These are phyloP conservation scores for Drosophila setosimentum DNA, from an alignment of 2,888 invertebrate species.

Conservation along the genomic window DNA sequence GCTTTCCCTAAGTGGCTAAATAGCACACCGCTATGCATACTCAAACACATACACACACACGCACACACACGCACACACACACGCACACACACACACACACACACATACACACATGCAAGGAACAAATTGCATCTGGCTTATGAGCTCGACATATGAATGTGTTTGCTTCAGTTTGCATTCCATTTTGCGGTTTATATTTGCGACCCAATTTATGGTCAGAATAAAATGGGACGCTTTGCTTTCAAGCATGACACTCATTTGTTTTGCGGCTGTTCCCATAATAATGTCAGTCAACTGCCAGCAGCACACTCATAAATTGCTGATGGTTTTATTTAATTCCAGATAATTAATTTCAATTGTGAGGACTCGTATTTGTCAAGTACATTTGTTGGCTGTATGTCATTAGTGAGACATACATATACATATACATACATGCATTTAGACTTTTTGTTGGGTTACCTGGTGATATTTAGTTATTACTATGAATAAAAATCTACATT, in stretches of 20 bases:
- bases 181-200: constrained; percentile 55
- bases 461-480: background rate
- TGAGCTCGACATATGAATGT: constrained; percentile 5
- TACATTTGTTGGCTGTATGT: constrained; percentile 8
- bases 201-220: constrained; percentile 65
- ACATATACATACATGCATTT: background rate
- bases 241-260: constrained; percentile 58
- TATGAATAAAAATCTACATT: background rate
- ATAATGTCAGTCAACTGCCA: constrained; percentile 57
- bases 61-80: background rate
- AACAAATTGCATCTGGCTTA: constrained; percentile 43
- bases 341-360: constrained; percentile 69
- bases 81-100: background rate
- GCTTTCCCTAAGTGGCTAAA: constrained; percentile 26
- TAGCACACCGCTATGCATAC: background rate
- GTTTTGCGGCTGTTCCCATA: constrained; percentile 56
- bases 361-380: constrained; percentile 38
- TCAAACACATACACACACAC: background rate
- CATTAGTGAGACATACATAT: constrained; percentile 2
- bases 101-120: background rate
- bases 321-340: constrained; percentile 39
- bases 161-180: constrained; percentile 34
- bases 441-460: background rate
- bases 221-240: constrained; percentile 30
- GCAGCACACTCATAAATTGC: constrained; percentile 18